A percentile compares a stretch with the other conserved stretches of the same genome.
These are phyloP conservation scores for Lonchura striata DNA, from an alignment of 2,113 vertebrate species.

Conservation along the genomic window DNA sequence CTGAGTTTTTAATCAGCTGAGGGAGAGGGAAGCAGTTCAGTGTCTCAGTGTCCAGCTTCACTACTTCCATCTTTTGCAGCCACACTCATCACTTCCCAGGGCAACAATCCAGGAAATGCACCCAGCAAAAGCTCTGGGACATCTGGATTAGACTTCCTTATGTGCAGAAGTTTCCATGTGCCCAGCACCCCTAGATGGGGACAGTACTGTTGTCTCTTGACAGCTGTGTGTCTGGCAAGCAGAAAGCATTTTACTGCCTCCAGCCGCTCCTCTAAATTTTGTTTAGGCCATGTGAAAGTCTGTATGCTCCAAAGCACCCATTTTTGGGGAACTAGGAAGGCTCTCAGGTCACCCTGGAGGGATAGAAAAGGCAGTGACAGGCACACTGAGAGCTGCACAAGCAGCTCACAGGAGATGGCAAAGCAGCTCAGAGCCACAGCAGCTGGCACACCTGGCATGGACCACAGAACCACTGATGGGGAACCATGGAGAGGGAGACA, in stretches of 20 bases:
- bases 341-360: background rate
- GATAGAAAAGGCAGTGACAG: background rate
- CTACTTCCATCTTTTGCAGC: background rate
- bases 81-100: background rate
- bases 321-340: background rate
- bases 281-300: background rate
- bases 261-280: background rate
- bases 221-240: background rate
- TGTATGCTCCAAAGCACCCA: too few relatives aligned
- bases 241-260: background rate
- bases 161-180: background rate
- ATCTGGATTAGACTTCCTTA: rapidly evolving
- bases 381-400: background rate
- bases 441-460: background rate
- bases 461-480: background rate
- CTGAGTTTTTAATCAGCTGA: background rate
- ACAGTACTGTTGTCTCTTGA: background rate
- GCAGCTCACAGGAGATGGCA: background rate
- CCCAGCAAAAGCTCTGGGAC: background rate
- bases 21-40: background rate
- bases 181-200: background rate
- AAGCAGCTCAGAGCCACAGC: background rate
- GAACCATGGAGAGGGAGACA: rapidly evolving
- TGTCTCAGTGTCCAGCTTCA: background rate
- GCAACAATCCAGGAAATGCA: background rate